Evolutionary conservation across 2,797 vertebrate genomes (phyloP).

Genomic region (Phoxinus dragarum): DNA sequence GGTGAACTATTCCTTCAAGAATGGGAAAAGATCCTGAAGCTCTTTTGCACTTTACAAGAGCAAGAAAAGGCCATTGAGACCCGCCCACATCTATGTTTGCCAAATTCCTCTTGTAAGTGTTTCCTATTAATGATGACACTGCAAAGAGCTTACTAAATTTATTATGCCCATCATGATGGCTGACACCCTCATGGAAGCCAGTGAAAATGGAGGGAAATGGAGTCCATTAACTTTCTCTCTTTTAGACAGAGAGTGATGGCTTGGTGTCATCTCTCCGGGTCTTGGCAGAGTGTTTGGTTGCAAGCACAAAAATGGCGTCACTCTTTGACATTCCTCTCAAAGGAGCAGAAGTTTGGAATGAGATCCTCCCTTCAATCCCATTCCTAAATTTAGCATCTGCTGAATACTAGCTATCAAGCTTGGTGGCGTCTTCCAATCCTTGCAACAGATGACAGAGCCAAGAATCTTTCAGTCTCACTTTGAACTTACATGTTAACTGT

Average conservation of each 20-base stretch:
- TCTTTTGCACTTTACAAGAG: slow-evolving; percentile 2
- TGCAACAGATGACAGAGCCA: not conserved
- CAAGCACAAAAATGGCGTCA: slow-evolving; percentile 28
- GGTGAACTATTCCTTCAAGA: not conserved
- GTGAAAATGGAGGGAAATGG: slow-evolving; percentile 28
- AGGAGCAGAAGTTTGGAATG: slow-evolving; percentile 35
- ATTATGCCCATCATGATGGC: slow-evolving; percentile 20
- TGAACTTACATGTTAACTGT: not conserved
- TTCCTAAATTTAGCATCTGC: slow-evolving; percentile 34
- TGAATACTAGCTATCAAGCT: slow-evolving; percentile 5
- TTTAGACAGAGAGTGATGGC: slow-evolving; percentile 22
- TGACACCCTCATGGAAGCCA: slow-evolving; percentile 9
- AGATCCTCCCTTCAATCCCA: not conserved
- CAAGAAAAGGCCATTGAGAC: not conserved
- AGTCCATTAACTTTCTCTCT: slow-evolving; percentile 25
- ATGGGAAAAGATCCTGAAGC: slow-evolving; percentile 10
- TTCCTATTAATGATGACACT: slow-evolving; percentile 35
- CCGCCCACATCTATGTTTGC: not conserved
- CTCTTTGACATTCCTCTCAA: slow-evolving; percentile 32
- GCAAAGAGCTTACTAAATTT: slow-evolving; percentile 25
- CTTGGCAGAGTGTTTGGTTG: slow-evolving; percentile 29
- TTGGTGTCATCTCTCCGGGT: slow-evolving; percentile 29
- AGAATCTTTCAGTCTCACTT: not conserved
- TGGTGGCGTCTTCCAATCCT: slow-evolving; percentile 33
- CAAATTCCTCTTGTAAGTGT: slow-evolving; percentile 23